A percentile compares a stretch with the other conserved stretches of the same genome.
Conservation (phyloP, 2,113 vertebrate species). For the Serilophus lunatus region DNA sequence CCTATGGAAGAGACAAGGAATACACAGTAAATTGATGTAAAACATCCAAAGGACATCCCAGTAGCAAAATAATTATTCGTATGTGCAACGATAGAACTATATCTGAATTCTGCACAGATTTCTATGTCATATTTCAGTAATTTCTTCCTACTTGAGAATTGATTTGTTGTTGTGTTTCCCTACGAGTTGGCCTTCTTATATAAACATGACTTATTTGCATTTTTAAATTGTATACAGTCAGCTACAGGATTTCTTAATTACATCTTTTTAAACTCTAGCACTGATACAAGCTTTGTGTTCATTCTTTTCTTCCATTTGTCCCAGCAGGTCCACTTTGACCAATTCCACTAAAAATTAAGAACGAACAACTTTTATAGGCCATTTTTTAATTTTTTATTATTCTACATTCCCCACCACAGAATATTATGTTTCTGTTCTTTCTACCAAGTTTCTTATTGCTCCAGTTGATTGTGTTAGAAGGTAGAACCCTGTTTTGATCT, state of each 20-base stretch:
- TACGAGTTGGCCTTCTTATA: not conserved
- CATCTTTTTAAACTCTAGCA: not conserved
- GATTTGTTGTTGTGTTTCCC: not conserved
- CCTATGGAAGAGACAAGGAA: conserved; percentile 63
- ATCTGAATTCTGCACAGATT: not conserved
- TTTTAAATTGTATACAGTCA: not conserved
- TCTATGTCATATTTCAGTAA: not conserved
- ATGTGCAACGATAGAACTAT: not conserved
- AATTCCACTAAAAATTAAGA: not conserved
- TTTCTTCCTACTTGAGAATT: not conserved
- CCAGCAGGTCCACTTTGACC: not conserved
- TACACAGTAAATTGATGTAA: not conserved
- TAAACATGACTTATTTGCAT: not conserved
- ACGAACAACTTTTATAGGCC: not conserved
- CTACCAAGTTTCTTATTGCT: not conserved
- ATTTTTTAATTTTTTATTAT: not conserved
- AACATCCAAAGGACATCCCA: not conserved
- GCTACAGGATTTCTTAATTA: not conserved
- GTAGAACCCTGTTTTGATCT: not conserved
- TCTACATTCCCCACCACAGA: not conserved
- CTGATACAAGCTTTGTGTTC: not conserved
- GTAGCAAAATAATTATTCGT: not conserved
- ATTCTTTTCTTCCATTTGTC: not conserved
- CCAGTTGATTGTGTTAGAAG: not conserved
- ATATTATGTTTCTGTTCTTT: not conserved